These are phyloP conservation scores for Cerceris rybyensis DNA, from an alignment of 2,888 invertebrate species.

Conservation along the genomic window DNA sequence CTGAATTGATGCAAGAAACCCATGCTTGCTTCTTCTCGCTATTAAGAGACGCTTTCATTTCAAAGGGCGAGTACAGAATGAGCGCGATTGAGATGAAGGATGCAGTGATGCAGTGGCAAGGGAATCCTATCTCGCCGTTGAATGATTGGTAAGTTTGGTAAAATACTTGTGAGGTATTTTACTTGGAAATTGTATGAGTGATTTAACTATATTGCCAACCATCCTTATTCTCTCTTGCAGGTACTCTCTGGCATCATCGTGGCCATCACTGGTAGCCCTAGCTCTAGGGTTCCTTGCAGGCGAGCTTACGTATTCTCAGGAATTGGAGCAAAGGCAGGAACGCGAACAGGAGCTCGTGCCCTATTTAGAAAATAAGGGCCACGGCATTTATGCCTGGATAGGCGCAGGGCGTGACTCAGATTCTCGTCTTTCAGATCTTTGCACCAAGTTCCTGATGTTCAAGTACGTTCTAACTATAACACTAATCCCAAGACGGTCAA, in stretches of 20 bases:
- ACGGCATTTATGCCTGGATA: constrained; percentile 93
- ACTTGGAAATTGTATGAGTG: not conserved
- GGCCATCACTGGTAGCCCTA: constrained; percentile 77
- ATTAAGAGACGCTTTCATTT: constrained; percentile 93
- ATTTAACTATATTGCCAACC: too few relatives aligned
- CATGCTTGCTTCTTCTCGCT: constrained; percentile 94
- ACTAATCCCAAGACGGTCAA: too few relatives aligned
- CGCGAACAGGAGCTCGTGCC: constrained; percentile 79
- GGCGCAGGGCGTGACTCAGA: constrained; percentile 96
- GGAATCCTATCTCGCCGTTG: constrained; percentile 90
- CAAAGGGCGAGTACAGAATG: constrained; percentile 92
- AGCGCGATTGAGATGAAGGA: constrained; percentile 89
- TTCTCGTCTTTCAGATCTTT: constrained; percentile 88
- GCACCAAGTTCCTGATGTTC: constrained; percentile 90
- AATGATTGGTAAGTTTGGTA: constrained; percentile 89
- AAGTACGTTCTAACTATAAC: constrained; percentile 64
- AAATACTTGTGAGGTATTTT: not conserved
- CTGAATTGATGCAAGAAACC: constrained; percentile 89
- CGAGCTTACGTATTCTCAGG: constrained; percentile 76
- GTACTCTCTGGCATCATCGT: constrained; percentile 78
- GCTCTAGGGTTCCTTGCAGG: constrained; percentile 79
- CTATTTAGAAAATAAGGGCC: constrained; percentile 79
- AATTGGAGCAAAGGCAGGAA: constrained; percentile 70
- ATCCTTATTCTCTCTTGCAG: constrained; percentile 39
- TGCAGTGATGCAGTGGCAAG: constrained; percentile 88